Evolutionary conservation across 35 echinoderm and acorn worm genomes (phyloP), one percentile per base, ranked within the genome.

Genomic region (Nesometra sesokonis): DNA sequence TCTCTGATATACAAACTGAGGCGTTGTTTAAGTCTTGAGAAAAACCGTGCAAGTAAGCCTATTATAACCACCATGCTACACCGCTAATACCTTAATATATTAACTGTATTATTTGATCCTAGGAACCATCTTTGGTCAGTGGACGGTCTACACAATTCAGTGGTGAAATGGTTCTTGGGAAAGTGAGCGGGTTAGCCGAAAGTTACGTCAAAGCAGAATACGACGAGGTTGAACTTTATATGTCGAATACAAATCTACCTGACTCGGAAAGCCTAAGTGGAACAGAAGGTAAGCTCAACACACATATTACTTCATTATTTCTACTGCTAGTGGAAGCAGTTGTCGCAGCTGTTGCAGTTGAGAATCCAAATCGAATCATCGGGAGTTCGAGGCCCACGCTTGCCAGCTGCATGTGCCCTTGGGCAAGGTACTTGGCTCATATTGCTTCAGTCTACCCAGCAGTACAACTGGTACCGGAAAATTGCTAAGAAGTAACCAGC

Each of bases 191-290:
- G 34, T 57, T 43, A 81, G n/a, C 37, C 85, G 27, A 85, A 52
- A 21, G 78, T 11, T 95, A 88, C 57, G 33, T 86, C 0, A 88
- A 90, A 79, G 88, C 88, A 37, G 34, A 88, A 32, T 91, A 77
- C 27, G 94, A 97, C 89, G 94, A 97, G 57, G 33, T 97, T 80
- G 82, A 93, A 30, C 7, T 97, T 1, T 93, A 93, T 29, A 77
- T 85, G n/a, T 91, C 94, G 35, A 21, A 82, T 40, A 34, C 84
- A 39, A 34, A 89, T 5, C 46, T 93, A 29, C 91, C 94, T 57
- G 87, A 40, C 13, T 32, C 83, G 27, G 90, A 82, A 13, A 36
- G 76, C 17, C 86, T 97, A 11, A 82, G 88, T 91, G 94, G 94
- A 19, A 91, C 93, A 77, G 88, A 88, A 15, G 82, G 94, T 97